A percentile compares a stretch with the other conserved stretches of the same genome.
Evolutionary conservation across 64 coral and sea anemone species (phyloP).

Genomic region (Actinia equina): DNA sequence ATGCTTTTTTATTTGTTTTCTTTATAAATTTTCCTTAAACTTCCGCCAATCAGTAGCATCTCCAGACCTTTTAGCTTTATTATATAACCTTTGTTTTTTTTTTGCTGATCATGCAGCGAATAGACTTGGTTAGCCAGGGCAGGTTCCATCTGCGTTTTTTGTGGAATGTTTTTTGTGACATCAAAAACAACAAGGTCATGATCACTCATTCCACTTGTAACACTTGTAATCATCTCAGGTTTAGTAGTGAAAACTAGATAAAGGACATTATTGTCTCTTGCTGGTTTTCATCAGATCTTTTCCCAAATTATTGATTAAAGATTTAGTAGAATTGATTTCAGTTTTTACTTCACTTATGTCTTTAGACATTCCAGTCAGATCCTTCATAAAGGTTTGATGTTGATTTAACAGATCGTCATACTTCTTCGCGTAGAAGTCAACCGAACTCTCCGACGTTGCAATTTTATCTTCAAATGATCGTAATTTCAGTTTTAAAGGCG

Average conservation of each 20-base stretch:
- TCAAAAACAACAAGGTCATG: conserved; percentile 1
- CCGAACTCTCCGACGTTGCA: background rate
- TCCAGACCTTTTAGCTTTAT: conserved; percentile 39
- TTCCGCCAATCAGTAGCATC: conserved; percentile 37
- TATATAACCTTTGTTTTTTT: conserved; percentile 33
- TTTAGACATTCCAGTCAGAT: background rate
- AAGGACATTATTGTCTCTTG: background rate
- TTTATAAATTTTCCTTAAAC: conserved; percentile 25
- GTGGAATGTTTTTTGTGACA: conserved; percentile 7
- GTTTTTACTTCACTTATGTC: background rate
- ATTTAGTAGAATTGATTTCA: background rate
- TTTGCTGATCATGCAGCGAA: conserved; percentile 34
- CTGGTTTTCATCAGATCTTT: background rate
- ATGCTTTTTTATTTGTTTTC: conserved; percentile 16
- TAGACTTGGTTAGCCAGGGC: conserved; percentile 20
- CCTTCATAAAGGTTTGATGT: background rate
- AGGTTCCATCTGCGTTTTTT: conserved; percentile 50
- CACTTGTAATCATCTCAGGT: background rate
- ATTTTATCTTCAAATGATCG: background rate
- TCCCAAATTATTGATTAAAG: background rate
- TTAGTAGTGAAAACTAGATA: conserved; percentile 33
- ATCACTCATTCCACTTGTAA: conserved; percentile 2
- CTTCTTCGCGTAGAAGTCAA: background rate
- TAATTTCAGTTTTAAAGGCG: too few relatives aligned
- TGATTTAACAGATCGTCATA: background rate